phyloP scores from a whole-genome alignment of 2,797 vertebrate species.

The Clarias pachynema region DNA sequence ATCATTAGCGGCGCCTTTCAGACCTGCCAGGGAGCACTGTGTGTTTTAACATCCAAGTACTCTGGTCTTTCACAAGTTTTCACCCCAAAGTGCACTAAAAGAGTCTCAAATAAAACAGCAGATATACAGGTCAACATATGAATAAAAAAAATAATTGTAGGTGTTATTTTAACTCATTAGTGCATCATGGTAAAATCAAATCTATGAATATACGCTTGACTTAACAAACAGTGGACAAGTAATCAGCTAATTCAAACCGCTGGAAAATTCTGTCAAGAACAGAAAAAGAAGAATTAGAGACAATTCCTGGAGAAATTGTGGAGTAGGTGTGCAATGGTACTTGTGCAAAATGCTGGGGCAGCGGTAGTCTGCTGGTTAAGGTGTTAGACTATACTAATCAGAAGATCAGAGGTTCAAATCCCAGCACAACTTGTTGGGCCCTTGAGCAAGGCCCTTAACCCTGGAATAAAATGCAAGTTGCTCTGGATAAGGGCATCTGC shows the following conservation, averaged over 20 bases:
- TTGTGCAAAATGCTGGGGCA: no score
- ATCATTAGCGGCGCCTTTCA: conserved; percentile 2
- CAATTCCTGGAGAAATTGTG: no score
- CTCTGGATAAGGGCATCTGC: no score
- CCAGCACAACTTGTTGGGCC: no score
- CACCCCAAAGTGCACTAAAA: not conserved
- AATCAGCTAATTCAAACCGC: not conserved
- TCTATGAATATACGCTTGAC: not conserved
- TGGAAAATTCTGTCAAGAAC: not conserved
- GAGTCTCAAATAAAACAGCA: not conserved
- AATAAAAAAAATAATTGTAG: not conserved
- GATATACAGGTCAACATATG: not conserved
- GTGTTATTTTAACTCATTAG: not conserved
- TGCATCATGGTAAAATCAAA: not conserved
- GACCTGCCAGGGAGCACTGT: not conserved
- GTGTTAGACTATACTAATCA: no score
- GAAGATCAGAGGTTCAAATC: no score
- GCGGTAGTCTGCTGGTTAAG: no score
- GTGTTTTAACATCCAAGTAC: not conserved
- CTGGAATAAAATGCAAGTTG: no score
- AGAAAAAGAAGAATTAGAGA: no score
- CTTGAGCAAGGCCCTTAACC: no score
- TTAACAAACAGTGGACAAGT: not conserved
- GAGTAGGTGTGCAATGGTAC: not conserved
- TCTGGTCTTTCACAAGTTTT: not conserved